These are phyloP conservation scores for Nemotelus pantherinus DNA, from an alignment of 2,888 invertebrate genomes.

Conservation along the genomic window DNA sequence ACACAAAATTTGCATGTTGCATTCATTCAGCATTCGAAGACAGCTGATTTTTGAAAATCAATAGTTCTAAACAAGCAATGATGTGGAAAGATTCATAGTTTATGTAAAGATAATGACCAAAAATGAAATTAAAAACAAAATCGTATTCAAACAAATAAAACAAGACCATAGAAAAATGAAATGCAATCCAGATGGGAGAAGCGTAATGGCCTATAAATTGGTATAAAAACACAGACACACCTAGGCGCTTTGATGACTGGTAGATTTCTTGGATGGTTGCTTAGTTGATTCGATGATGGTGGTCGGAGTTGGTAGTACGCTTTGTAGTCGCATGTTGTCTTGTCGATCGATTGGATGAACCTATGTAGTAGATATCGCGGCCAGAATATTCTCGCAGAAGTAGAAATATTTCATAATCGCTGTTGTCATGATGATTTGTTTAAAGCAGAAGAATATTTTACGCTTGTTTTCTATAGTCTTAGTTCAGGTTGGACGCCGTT, in stretches of 20 bases:
- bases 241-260: constrained; percentile 50
- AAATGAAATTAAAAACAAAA: constrained; percentile 36
- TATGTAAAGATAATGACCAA: constrained; percentile 26
- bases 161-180: constrained; percentile 43
- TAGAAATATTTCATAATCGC: constrained; percentile 13
- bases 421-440: constrained; percentile 37
- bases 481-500: constrained; percentile 14
- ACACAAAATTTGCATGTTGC: constrained; percentile 37
- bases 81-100: constrained; percentile 13
- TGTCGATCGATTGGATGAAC: constrained; percentile 17
- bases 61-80: constrained; percentile 24
- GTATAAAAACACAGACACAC: constrained; percentile 50
- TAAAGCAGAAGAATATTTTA: constrained; percentile 46
- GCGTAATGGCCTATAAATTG: constrained; percentile 37
- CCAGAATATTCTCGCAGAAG: neutral
- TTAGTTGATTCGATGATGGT: constrained; percentile 15
- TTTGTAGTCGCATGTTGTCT: constrained; percentile 31
- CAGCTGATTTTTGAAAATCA: constrained; percentile 22
- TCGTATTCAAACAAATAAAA: constrained; percentile 41
- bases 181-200: constrained; percentile 28
- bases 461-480: constrained; percentile 24
- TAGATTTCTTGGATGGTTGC: constrained; percentile 35
- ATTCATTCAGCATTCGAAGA: constrained; percentile 28
- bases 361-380: constrained; percentile 28
- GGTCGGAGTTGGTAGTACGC: constrained; percentile 29